Evolutionary conservation across 2,888 invertebrate species (phyloP), one percentile per base, ranked within the genome.

Genomic region (Antheraea yamamai): DNA sequence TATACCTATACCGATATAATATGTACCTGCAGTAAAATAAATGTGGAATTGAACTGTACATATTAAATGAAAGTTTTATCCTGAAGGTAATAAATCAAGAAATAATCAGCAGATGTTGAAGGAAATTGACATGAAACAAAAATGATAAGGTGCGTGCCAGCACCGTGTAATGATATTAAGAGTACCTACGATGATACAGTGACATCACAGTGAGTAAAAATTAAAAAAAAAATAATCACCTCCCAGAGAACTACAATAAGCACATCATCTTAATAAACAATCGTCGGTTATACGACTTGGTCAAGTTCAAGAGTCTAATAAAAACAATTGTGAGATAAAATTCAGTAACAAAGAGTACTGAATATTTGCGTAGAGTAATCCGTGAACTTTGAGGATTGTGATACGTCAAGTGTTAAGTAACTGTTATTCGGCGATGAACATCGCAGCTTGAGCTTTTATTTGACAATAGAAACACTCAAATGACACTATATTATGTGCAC

Each of bases 291-390:
- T 10, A 61, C 0, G 18, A 3, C 7, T 35, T n/a, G 8, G 10
- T 35, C 68, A 70, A 70, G 68, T 70, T 70, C 20, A 70, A 70
- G 68, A 70, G 20, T 39, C 20, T 20, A 39, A 39, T 39, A 70
- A 39, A 35, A 39, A 16, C 39, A 20, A 70, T 70, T 18, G 35
- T 39, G 20, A 20, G 23, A 20, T 70, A 39, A 70, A 70, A 70
- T 70, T 70, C 20, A 8, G 20, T 35, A 70, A 70, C 39, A 70
- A 70, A 35, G 64, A 70, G 39, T 16, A 70, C 47, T 12, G 12
- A 70, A 70, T 70, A 70, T 39, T 30, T 39, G 7, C 39, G 18
- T 39, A 70, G 39, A 20, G 68, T 39, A 35, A 39, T 18, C 68
- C 20, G 16, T 39, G 20, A 35, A 70, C 39, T 70, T 39, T 39